Evolutionary conservation across 1,140 invertebrate genomes (phyloP), one percentile per base, ranked within the genome.

Genomic region (Drosophila oshimai): DNA sequence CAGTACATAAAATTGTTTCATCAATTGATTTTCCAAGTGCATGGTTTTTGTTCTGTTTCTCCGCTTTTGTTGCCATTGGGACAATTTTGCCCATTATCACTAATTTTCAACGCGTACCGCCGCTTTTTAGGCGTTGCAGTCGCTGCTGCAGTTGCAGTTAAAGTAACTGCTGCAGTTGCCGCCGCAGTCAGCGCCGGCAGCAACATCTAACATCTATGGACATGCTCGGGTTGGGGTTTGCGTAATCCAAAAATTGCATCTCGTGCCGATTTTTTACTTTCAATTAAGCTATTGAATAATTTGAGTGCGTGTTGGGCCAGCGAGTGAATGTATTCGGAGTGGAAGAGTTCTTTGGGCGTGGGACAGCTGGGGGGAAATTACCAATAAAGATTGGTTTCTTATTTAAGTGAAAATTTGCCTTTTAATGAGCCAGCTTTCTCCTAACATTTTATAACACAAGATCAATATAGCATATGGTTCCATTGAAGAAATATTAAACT

Each of bases 221-320:
- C 79, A 84, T 84, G 80, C 45, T 51, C 49, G 42, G 58, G 73
- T 42, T 49, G 39, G 45, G 61, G 61, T 80, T 86, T 86, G 81
- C 81, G 81, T 86, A 86, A 86, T 86, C 81, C 45, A 76, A 86
- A 62, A 87, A 76, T 86, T 86, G 81, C 84, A 87, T 65, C 76
- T 79, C 81, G 81, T 80, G 67, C 70, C 53, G 81, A 76, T 73
- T 86, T 74, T 74, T 45, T 74, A 87, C 81, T 86, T 86, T 86
- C 81, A 86, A 86, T 86, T 86, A 86, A 87, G 73, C 81, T 73
- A 86, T 86, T 86, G 81, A 86, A 86, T 87, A 86, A 87, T 87
- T 87, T 71, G 75, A 78, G 55, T 84, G 61, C 78, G 77, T 81
- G 77, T 75, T 46, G 69, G 51, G 42, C 69, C 53, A 54, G 74